phyloP scores from a whole-genome alignment of 2,113 vertebrate genomes.

The Mormyrus iriodes region DNA sequence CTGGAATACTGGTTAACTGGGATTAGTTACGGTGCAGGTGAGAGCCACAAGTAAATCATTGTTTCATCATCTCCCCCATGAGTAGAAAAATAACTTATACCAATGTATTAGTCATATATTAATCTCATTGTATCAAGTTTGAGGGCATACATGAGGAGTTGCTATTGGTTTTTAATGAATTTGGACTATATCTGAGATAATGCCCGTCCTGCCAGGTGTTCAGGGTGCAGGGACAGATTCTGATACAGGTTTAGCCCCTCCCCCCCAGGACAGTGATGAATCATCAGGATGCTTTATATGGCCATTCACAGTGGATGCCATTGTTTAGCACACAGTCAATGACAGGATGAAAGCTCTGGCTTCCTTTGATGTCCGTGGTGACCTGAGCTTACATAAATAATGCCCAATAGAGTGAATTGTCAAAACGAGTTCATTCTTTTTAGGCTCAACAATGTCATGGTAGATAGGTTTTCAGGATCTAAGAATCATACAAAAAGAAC shows the following conservation, averaged over 20 bases:
- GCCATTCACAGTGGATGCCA: neutral
- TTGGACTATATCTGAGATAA: neutral
- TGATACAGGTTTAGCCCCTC: neutral
- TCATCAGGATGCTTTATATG: neutral
- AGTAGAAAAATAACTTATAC: neutral
- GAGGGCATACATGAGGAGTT: neutral
- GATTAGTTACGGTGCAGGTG: neutral
- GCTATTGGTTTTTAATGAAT: neutral
- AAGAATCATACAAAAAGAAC: neutral
- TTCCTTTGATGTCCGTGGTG: neutral
- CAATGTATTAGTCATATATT: neutral
- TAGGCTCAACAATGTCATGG: neutral
- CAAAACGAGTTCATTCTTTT: neutral
- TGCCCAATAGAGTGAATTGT: neutral
- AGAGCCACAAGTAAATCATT: neutral
- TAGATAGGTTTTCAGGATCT: neutral
- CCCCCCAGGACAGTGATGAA: neutral
- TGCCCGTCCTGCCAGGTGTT: neutral
- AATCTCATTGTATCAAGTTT: neutral
- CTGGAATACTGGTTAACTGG: neutral
- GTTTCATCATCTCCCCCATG: neutral
- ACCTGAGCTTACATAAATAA: neutral
- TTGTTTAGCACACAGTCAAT: neutral
- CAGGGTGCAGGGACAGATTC: neutral
- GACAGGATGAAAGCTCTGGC: neutral